phyloP scores from a whole-genome alignment of 2,888 invertebrate species.

The Patella caerulea region DNA sequence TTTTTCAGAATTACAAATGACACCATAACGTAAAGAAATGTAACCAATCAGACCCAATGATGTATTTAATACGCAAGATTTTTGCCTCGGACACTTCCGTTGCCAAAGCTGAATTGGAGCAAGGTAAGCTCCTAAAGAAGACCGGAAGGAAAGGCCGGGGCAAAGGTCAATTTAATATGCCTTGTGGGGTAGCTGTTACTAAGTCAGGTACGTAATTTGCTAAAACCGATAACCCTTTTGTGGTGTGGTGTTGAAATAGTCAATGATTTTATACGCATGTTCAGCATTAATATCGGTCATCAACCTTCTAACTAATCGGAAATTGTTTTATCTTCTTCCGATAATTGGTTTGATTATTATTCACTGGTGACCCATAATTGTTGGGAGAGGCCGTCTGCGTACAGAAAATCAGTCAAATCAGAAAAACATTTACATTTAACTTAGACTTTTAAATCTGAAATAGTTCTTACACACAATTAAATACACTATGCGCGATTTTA shows the following conservation, averaged over 20 bases:
- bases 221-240: too few relatives aligned
- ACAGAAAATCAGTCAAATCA: too few relatives aligned
- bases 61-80: constrained; percentile 1
- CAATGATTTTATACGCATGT: background rate
- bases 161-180: constrained; percentile 63
- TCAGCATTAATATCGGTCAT: background rate
- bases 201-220: constrained; percentile 49
- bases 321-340: background rate
- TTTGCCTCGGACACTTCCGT: constrained; percentile 14
- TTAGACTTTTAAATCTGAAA: too few relatives aligned
- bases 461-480: too few relatives aligned
- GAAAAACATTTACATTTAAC: too few relatives aligned
- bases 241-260: too few relatives aligned
- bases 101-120: constrained; percentile 39
- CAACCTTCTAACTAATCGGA: background rate
- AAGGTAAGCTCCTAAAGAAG: constrained; percentile 54
- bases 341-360: background rate
- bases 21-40: background rate
- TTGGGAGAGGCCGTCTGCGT: too few relatives aligned
- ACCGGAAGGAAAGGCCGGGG: constrained; percentile 60
- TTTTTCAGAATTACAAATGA: too few relatives aligned
- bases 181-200: constrained; percentile 62
- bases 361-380: background rate
- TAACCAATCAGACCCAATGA: constrained; percentile 5
- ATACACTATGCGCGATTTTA: too few relatives aligned